Percentiles rank a stretch among this genome's conserved stretches.
These are phyloP conservation scores for Phainopepla nitens DNA, from an alignment of 2,113 vertebrate species.

Conservation along the genomic window DNA sequence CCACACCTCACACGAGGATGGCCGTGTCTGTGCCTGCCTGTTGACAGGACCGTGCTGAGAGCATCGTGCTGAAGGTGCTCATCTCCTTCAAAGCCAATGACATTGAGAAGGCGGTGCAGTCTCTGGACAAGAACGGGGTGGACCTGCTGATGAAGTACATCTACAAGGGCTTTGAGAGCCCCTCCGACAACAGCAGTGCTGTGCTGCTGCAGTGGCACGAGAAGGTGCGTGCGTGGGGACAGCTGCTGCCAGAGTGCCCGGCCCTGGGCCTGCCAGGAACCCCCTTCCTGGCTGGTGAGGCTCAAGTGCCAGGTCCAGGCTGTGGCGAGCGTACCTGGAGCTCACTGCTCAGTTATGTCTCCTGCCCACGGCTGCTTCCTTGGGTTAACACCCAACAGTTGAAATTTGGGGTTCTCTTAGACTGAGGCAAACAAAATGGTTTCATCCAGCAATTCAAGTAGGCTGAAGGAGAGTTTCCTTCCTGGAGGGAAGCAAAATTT, in stretches of 20 bases:
- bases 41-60: constrained; percentile 90
- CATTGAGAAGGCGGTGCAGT: constrained; percentile 94
- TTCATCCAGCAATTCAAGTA: background rate
- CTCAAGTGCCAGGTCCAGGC: background rate
- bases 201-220: constrained; percentile 96
- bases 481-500: background rate
- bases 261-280: background rate
- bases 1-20: accelerated
- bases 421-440: background rate
- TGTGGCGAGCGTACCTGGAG: background rate
- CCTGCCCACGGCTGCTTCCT: background rate
- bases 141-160: constrained; percentile 99
- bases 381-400: background rate
- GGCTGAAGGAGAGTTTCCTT: background rate
- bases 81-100: constrained; percentile 95
- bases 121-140: constrained; percentile 89
- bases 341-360: background rate
- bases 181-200: constrained; percentile 96
- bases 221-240: constrained; percentile 74
- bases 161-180: constrained; percentile 97
- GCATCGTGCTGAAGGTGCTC: constrained; percentile 92
- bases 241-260: background rate
- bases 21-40: background rate
- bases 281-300: background rate
- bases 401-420: background rate